These are phyloP conservation scores for Andrena marginata DNA, from an alignment of 2,888 invertebrate genomes.

Conservation along the genomic window DNA sequence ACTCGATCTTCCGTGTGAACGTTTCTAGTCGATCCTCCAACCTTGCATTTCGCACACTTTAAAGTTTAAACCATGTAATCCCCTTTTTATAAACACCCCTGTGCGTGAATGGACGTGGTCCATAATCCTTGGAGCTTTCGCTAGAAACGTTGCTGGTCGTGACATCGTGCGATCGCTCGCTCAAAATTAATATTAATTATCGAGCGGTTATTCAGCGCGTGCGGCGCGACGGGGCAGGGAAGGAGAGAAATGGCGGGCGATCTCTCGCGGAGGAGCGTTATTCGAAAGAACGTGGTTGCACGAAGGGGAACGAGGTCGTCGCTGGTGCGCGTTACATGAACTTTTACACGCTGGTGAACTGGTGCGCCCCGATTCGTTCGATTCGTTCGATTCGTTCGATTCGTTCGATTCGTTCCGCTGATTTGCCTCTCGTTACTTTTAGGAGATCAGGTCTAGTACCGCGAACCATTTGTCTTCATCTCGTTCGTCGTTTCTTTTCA, in stretches of 20 bases:
- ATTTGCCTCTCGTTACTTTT: conserved; percentile 65
- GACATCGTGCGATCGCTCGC: neutral
- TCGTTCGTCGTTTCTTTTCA: conserved; percentile 75
- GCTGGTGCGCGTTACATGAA: conserved; percentile 35
- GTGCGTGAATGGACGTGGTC: neutral
- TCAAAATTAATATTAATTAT: conserved; percentile 43
- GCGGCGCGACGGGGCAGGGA: neutral
- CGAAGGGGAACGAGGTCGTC: conserved; percentile 47
- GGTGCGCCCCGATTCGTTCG: conserved; percentile 36
- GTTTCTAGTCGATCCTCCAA: neutral
- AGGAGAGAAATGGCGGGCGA: conserved; percentile 14
- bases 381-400: conserved; percentile 64
- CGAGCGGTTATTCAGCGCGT: conserved; percentile 1
- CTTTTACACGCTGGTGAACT: conserved; percentile 21
- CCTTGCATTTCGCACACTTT: neutral
- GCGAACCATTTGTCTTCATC: conserved; percentile 79
- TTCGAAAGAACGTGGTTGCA: conserved; percentile 9
- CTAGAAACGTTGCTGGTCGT: neutral
- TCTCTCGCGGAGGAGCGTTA: conserved; percentile 12
- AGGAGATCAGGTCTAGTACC: conserved; percentile 65
- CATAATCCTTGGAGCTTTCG: neutral
- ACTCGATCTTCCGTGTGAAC: conserved; percentile 55
- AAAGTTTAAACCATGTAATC: too few relatives aligned
- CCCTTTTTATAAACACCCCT: neutral
- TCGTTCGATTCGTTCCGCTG: conserved; percentile 62